Percentiles rank a stretch among this genome's conserved stretches.
Evolutionary conservation across 2,888 invertebrate genomes (phyloP).

Genomic region (Caenorhabditis panamensis): DNA sequence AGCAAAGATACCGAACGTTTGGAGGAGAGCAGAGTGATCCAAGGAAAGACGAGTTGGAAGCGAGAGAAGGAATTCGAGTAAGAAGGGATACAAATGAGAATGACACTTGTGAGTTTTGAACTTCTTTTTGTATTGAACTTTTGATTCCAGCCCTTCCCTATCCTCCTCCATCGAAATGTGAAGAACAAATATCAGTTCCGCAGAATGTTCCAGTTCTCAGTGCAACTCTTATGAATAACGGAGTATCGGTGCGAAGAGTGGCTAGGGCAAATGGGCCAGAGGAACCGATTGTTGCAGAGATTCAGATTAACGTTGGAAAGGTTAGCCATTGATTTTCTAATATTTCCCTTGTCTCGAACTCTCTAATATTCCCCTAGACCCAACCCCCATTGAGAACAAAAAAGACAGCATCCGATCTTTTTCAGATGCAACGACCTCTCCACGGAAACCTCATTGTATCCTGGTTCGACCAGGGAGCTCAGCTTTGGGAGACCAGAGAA

Average conservation of each 20-base stretch:
- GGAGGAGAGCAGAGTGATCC: neutral
- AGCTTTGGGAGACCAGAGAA: conserved; percentile 58
- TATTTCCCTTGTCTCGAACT: too few relatives aligned
- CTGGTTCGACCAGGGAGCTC: conserved; percentile 59
- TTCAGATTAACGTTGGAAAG: conserved; percentile 60
- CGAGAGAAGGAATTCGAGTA: neutral
- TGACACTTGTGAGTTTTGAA: neutral
- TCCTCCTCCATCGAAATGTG: conserved; percentile 39
- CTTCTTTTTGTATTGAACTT: neutral
- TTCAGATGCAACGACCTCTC: conserved; percentile 62
- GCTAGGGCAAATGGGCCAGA: conserved; percentile 3
- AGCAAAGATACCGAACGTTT: conserved; percentile 49
- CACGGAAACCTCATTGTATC: conserved; percentile 63
- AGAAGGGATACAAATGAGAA: conserved; percentile 7
- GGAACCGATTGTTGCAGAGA: conserved; percentile 38
- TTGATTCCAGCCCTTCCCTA: conserved; percentile 16
- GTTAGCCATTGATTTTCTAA: too few relatives aligned
- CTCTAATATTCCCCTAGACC: too few relatives aligned
- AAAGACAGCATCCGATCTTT: conserved; percentile 8
- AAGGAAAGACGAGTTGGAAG: neutral
- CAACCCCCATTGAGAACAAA: too few relatives aligned
- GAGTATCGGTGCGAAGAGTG: neutral
- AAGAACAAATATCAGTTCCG: conserved; percentile 34
- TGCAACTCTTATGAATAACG: conserved; percentile 49
- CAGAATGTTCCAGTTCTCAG: conserved; percentile 51